Conservation (phyloP, 2,113 vertebrate species). For the Cochlearius cochlearius region DNA sequence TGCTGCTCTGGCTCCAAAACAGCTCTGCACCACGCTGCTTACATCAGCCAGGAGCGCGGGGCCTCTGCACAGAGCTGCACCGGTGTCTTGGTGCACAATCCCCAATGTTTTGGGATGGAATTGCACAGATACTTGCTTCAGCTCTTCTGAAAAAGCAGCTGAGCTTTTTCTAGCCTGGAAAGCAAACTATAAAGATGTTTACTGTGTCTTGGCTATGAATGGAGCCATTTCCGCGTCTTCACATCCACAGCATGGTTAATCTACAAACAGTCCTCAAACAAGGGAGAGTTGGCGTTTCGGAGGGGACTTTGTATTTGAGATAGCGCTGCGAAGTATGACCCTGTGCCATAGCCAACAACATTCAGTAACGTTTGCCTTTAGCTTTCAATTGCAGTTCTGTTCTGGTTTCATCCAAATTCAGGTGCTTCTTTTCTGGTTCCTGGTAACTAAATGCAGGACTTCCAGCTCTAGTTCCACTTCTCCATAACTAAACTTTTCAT, state of each 20-base stretch:
- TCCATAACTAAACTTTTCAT: background rate
- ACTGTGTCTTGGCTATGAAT: background rate
- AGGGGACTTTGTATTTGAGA: constrained; percentile 56
- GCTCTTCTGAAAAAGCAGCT: background rate
- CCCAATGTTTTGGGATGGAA: background rate
- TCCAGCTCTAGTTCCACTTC: background rate
- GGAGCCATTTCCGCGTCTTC: background rate
- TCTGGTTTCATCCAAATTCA: background rate
- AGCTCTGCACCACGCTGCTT: background rate
- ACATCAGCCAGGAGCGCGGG: rapidly evolving
- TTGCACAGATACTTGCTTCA: background rate
- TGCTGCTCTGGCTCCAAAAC: background rate
- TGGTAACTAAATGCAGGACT: background rate
- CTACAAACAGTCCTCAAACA: constrained; percentile 56
- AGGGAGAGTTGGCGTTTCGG: background rate
- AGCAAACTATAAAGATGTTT: background rate
- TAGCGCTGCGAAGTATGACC: background rate
- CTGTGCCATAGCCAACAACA: background rate
- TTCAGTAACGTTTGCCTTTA: background rate
- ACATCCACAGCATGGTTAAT: constrained; percentile 16
- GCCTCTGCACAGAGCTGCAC: background rate
- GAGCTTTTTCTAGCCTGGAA: background rate
- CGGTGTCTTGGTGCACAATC: background rate
- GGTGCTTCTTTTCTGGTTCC: background rate
- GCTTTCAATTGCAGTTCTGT: background rate